These are phyloP conservation scores for Ophthalmolycus amberensis DNA, from an alignment of 2,113 vertebrate species.

Conservation along the genomic window DNA sequence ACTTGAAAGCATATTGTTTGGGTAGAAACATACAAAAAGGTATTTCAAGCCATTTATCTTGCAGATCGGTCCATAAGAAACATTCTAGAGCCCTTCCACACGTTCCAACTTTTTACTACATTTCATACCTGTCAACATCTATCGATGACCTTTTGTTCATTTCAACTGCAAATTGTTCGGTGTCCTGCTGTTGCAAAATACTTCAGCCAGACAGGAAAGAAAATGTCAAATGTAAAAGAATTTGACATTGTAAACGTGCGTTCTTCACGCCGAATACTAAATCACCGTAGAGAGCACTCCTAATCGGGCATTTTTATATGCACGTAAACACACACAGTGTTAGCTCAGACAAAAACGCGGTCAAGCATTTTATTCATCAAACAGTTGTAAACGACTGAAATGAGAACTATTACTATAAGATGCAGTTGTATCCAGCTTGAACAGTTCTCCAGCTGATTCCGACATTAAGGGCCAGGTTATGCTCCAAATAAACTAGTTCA, in stretches of 20 bases:
- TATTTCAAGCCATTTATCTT: background rate
- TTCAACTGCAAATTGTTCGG: background rate
- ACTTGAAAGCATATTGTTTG: background rate
- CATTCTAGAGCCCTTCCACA: background rate
- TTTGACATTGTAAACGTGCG: background rate
- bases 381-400: conserved; percentile 9
- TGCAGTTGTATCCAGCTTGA: background rate
- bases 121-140: background rate
- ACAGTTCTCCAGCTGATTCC: conserved; percentile 10
- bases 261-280: background rate
- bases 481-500: background rate
- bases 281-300: background rate
- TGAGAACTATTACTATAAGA: background rate
- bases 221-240: background rate
- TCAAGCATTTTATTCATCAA: conserved; percentile 18
- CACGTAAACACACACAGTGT: conserved; percentile 1
- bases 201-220: background rate
- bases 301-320: conserved; percentile 14
- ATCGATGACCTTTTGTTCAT: background rate
- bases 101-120: background rate
- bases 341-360: conserved; percentile 7
- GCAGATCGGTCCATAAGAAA: background rate
- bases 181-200: background rate
- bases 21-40: background rate
- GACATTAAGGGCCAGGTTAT: background rate